Conservation (phyloP, 2,113 vertebrate genomes). For the Carassius auratus region DNA sequence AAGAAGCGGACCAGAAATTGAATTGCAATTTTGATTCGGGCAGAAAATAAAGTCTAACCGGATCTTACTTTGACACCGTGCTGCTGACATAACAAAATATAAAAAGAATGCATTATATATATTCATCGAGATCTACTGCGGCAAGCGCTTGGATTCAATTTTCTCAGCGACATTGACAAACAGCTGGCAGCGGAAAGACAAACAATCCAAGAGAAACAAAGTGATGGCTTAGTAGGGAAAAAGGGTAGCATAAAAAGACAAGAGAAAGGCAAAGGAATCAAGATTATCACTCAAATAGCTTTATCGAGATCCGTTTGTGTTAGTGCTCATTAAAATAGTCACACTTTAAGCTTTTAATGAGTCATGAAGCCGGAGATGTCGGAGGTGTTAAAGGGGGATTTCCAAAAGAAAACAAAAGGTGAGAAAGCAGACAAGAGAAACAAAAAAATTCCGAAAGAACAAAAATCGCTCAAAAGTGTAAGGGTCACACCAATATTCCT, state of each 20-base stretch:
- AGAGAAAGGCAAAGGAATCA: background rate
- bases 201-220: constrained; percentile 24
- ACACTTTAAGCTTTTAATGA: constrained; percentile 61
- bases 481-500: constrained; percentile 41
- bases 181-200: constrained; percentile 28
- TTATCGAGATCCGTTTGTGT: background rate
- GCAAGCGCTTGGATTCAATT: background rate
- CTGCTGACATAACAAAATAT: constrained; percentile 25
- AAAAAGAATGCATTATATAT: constrained; percentile 30
- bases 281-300: background rate
- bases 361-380: constrained; percentile 60
- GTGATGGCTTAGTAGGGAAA: background rate
- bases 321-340: constrained; percentile 51
- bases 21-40: constrained; percentile 35
- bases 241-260: background rate
- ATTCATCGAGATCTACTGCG: background rate
- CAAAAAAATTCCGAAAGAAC: constrained; percentile 26
- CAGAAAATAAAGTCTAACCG: constrained; percentile 9
- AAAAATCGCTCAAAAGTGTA: constrained; percentile 32
- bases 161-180: constrained; percentile 31
- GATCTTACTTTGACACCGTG: background rate
- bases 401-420: background rate
- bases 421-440: constrained; percentile 29
- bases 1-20: constrained; percentile 27
- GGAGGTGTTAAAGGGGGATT: constrained; percentile 33